Percentiles rank a stretch among this genome's conserved stretches.
These are phyloP conservation scores for Conchocele bisecta DNA, from an alignment of 2,888 invertebrate species.

Conservation along the genomic window DNA sequence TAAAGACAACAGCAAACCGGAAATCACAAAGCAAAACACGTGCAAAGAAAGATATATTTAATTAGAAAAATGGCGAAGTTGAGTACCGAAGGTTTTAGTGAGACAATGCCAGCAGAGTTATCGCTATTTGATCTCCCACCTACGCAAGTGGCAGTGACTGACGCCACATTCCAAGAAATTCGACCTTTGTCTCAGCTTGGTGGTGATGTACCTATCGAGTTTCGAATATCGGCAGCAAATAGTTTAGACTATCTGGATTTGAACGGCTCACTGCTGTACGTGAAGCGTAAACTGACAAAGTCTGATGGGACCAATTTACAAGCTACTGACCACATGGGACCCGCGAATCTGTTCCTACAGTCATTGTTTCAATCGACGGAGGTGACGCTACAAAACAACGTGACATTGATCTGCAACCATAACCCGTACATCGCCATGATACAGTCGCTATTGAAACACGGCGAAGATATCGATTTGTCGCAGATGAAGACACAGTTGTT, in stretches of 20 bases:
- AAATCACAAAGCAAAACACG: no score
- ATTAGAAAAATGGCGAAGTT: background rate
- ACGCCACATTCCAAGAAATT: constrained; percentile 4
- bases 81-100: background rate
- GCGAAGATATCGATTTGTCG: constrained; percentile 17
- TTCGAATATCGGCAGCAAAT: background rate
- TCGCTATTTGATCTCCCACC: background rate
- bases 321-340: constrained; percentile 6
- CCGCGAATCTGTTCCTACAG: background rate
- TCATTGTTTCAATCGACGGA: background rate
- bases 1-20: no score
- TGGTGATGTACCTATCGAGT: background rate
- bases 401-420: background rate
- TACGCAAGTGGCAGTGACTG: background rate
- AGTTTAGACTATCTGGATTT: background rate
- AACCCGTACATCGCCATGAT: background rate
- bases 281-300: background rate
- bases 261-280: background rate
- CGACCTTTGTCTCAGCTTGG: background rate
- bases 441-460: constrained; percentile 7
- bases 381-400: background rate
- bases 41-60: no score
- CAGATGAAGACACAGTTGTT: constrained; percentile 13
- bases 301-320: background rate
- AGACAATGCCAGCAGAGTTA: background rate